Base-by-base conservation (phyloP, 2,888 invertebrate species). In the Oscheius myriophilus region DNA sequence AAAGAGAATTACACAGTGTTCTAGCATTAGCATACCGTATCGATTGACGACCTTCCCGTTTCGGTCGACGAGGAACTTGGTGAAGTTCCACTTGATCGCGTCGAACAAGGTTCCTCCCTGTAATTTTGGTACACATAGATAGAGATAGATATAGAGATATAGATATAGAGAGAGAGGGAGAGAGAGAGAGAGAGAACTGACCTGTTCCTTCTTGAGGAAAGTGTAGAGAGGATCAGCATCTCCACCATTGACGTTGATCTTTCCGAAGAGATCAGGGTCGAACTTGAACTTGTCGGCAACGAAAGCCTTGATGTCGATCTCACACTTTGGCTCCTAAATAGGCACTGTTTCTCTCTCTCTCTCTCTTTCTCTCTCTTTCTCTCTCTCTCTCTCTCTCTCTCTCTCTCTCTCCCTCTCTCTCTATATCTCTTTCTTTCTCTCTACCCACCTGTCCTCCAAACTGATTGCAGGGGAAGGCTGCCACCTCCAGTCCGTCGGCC, bases 401-500 rank as follows among this genome's bases (percentile, higher is more conserved):
- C n/a, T n/a, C n/a, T n/a, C n/a, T n/a, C n/a, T n/a, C 51, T 51
- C 21, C 25, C 23, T 0, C 23, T 7, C 7, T 23, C 7, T 52
- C 12, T 1, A 52, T 9, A 2, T 9, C 25, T 52, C 14, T 12
- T 18, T 52, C 14, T 16, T 51, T 9, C 11, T 62, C n/a, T 18
- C 42, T 4, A 16, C 45, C 23, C 39, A 81, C 90, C 87, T 90
- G 89, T 71, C 87, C 85, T 43, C 88, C 89, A 84, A 93, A 93
- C 87, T 93, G 93, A 87, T 93, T 93, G 89, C 93, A 93, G 2
- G 93, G 93, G 88, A 94, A 94, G 16, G 91, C 93, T 59, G 93
- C 88, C 83, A 78, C 92, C 75, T 91, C 89, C 45, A 93, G 89
- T 73, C 93, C 89, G 89, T 92, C 91, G 84, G 92, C 92, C 53